Percentiles rank a stretch among this genome's conserved stretches.
These are phyloP conservation scores for Lucifuga dentata DNA, from an alignment of 2,113 vertebrate genomes.

Conservation along the genomic window DNA sequence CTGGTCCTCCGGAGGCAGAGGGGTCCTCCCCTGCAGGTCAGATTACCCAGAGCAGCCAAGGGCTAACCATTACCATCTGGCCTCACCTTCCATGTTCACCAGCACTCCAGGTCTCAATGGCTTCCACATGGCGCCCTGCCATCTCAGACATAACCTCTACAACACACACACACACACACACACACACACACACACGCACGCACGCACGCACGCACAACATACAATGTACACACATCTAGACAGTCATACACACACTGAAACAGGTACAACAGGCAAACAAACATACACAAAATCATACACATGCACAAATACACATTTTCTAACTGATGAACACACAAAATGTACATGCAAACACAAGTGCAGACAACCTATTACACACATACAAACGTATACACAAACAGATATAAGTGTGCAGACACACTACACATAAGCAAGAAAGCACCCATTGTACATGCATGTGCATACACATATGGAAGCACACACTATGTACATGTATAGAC, in stretches of 20 bases:
- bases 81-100: constrained; percentile 67
- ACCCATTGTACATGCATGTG: background rate
- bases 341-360: background rate
- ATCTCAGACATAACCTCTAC: constrained; percentile 61
- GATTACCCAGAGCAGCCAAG: constrained; percentile 75
- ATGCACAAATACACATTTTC: background rate
- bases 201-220: constrained; percentile 15
- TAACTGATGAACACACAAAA: no score
- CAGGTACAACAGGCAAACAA: background rate
- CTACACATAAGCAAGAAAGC: background rate
- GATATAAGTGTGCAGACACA: background rate
- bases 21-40: constrained; percentile 73
- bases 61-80: constrained; percentile 81
- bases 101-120: constrained; percentile 67
- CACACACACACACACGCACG: constrained; percentile 8
- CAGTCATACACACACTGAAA: no score
- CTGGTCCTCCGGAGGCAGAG: constrained; percentile 71
- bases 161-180: constrained; percentile 22
- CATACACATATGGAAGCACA: no score
- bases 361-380: background rate
- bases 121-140: constrained; percentile 76
- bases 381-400: background rate
- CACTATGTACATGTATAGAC: no score
- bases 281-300: background rate
- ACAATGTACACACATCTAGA: background rate